These are phyloP conservation scores for Micronycteris hirsuta DNA, from an alignment of 2,113 vertebrate species.

Conservation along the genomic window DNA sequence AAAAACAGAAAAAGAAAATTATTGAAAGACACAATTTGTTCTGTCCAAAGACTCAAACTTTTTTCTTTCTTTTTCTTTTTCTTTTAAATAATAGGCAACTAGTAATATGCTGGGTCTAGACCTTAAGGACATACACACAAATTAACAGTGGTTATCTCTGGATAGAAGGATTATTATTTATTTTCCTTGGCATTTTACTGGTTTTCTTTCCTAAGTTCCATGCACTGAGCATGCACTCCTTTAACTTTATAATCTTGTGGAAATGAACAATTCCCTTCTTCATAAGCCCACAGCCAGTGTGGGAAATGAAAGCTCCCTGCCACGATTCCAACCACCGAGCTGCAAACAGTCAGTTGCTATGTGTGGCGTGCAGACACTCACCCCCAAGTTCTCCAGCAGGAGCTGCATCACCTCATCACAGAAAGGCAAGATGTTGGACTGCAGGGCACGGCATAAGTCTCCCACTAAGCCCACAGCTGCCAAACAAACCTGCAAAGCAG, in stretches of 20 bases:
- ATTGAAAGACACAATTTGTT: neutral
- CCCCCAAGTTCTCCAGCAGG: conserved; percentile 96
- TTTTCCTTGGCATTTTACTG: neutral
- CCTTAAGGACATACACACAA: neutral
- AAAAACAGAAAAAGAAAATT: neutral
- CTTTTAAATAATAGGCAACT: neutral
- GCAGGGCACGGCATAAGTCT: conserved; percentile 94
- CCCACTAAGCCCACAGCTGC: conserved; percentile 96
- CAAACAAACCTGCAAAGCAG: conserved; percentile 92
- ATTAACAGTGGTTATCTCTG: neutral
- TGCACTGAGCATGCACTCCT: neutral
- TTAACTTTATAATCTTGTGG: neutral
- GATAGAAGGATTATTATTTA: neutral
- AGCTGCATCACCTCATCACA: conserved; percentile 99
- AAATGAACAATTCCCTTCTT: neutral
- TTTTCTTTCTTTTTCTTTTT: too few species aligned
- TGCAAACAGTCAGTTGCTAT: neutral
- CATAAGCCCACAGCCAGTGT: neutral
- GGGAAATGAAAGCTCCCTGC: neutral
- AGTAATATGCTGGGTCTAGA: neutral
- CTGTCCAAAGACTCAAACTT: neutral
- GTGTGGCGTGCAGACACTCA: conserved; percentile 77
- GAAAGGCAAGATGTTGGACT: conserved; percentile 95
- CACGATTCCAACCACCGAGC: neutral
- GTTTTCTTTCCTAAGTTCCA: neutral